Base-by-base conservation (phyloP, 1,140 invertebrate species). In the Acromyrmex heyeri region DNA sequence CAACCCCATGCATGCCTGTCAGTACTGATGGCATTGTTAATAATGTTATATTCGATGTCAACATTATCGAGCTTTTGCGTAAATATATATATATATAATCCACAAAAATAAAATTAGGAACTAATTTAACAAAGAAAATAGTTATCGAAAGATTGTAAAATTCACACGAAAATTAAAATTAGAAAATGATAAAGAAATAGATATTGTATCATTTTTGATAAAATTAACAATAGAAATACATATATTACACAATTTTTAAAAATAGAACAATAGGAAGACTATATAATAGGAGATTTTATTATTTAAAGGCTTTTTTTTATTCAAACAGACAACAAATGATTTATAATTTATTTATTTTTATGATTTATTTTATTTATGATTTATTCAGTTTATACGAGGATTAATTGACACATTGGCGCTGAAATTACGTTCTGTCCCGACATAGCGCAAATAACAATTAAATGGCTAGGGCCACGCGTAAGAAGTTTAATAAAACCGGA, bases 11-110 rank as follows among this genome's bases (percentile, higher is more conserved):
- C 76, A 57, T 70, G 59, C 79, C 67, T 81, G 88, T 91, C 89
- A 73, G 75, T 86, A 88, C 59, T 88, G 88, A 90, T 91, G 90
- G 83, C 62, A 78, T 88, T 90, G 89, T 90, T 44, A 44, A 44
- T 44, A 44, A 44, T 44, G 38, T 44, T 86, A 90, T 90, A 90
- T 90, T 91, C 78, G 57, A 62, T 85, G 90, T 90, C 78, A 86
- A 78, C n/a, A 53, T 77, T 62, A 86, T 82, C 83, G 67, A 83
- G 62, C 70, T 24, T 89, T 64, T 72, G 87, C 55, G 59, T 61
- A 83, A 50, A 34, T 34, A 34, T 34, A 50, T 48, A 8, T 48
- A 14, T 48, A 48, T 48, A 14, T 14, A 72, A 48, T 14, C 0
- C 8, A 18, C n/a, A 16, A 34, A 16, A 61, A 83, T 70, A 4